Base-by-base conservation (phyloP, 2,888 invertebrate species). In the Melanargia galathea region DNA sequence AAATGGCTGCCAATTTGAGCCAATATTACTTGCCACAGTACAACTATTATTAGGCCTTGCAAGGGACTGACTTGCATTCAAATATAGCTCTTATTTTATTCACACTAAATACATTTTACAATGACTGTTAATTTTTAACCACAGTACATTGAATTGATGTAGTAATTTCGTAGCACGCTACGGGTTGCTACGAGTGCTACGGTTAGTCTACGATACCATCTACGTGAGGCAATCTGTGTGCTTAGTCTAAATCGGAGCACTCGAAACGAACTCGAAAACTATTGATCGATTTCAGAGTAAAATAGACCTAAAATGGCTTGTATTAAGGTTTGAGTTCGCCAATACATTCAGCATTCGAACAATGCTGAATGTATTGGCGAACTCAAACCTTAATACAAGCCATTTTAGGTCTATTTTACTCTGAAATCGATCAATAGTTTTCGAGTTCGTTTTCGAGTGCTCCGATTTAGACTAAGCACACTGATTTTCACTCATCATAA, bases 1-100 rank as follows among this genome's bases (percentile, higher is more conserved):
- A 60, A 57, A 64, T 66, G 60, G 65, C 33, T 48, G 65, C 65
- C 52, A 64, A 64, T 60, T 64, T 60, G 16, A 35, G 35, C 46
- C 54, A 54, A 61, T 61, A 61, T 55, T 61, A 48, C 48, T 55
- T 46, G 46, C 61, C 55, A 45, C 24, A 48, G 61, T 45, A 61
- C 60, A 61, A 55, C 55, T 61, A 61, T 61, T 55, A 61, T 55
- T 46, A 54, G 54, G 45, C 38, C 45, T 54, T 30, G n/a, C 20
- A 30, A 43, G 30, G 13, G 26, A 24, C n/a, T 2, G 16, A 16
- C 11, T 18, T 45, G 18, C 56, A 30, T 56, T 30, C 11, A 30
- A 30, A 45, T 30, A 13, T 16, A 11, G 20, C 18, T 20, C 52
- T 35, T 52, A 52, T 20, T 13, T 0, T 13, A 10, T 2, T 11